Evolutionary conservation across 2,113 vertebrate genomes (phyloP).

Genomic region (Mirounga angustirostris): DNA sequence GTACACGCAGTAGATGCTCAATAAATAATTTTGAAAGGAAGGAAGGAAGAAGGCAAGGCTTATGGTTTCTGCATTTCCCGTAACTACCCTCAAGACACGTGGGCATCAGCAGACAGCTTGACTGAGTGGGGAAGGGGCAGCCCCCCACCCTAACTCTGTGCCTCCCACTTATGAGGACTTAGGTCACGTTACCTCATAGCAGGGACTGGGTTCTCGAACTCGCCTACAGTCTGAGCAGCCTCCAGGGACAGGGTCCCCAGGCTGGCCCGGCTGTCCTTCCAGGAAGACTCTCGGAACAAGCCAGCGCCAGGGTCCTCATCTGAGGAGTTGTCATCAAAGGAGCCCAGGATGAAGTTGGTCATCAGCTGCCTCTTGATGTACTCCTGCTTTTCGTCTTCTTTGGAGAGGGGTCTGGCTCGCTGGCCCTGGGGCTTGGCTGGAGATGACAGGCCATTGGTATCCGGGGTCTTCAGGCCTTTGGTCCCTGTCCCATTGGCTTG

Average conservation of each 20-base stretch:
- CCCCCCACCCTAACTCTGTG: accelerated
- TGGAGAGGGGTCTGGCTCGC: background rate
- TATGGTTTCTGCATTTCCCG: background rate
- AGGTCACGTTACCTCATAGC: constrained; percentile 67
- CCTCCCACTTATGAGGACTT: background rate
- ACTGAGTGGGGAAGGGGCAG: accelerated
- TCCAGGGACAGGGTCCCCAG: constrained; percentile 66
- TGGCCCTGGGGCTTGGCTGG: constrained; percentile 15
- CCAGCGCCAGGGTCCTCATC: background rate
- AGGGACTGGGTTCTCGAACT: background rate
- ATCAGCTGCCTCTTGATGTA: constrained; percentile 78
- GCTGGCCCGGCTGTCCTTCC: constrained; percentile 77
- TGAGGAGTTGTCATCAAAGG: constrained; percentile 78
- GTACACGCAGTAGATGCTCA: background rate
- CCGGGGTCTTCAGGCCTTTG: background rate
- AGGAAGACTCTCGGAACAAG: constrained; percentile 13
- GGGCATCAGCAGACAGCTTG: background rate
- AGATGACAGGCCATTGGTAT: background rate
- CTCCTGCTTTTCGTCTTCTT: constrained; percentile 64
- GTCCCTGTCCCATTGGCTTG: background rate
- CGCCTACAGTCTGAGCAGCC: background rate
- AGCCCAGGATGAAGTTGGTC: constrained; percentile 82
- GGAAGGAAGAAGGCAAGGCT: background rate
- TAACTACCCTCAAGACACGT: background rate
- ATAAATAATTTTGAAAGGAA: background rate